Evolutionary conservation across 1,140 invertebrate genomes (phyloP), one percentile per base, ranked within the genome.

Genomic region (Bombus polaris): DNA sequence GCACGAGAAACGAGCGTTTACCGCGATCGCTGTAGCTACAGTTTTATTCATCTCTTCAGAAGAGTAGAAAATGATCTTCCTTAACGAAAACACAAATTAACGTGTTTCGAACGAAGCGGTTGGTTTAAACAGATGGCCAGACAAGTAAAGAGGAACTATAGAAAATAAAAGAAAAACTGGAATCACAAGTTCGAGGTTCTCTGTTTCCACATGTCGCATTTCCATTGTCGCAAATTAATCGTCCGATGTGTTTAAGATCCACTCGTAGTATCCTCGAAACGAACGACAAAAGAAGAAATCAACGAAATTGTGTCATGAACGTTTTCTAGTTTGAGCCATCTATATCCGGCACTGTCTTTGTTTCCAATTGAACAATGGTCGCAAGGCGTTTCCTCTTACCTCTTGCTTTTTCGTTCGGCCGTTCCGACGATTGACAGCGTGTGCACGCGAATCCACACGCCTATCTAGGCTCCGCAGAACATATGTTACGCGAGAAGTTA

Each of bases 281-380:
- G 35, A 62, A n/a, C 1, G 59, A 28, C 25, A 57, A 35, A 5
- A 2, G 22, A 28, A 12, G 22, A 65, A 44, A 80, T 86, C 57
- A 66, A 86, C 66, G 74, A 77, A 78, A 83, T 85, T 62, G 76
- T 89, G 83, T 91, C 85, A 87, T 68, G 87, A 13, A 15, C 42
- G 35, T 77, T 70, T 81, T 13, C 57, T 39, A 44, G 39, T 76
- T 73, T 87, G 75, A 68, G 57, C 37, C 77, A 15, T 78, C 32
- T 25, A 72, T 85, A 83, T 89, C 88, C 81, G 78, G 81, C 42
- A n/a, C 32, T 62, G 85, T 82, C 57, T 79, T 78, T n/a, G 66
- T 76, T 78, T 62, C 76, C 76, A 62, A 39, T 39, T n/a, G 42
- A 53, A 76, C 72, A 57, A 85, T 78, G 65, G 62, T 59, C 74